These are phyloP conservation scores for Lacanobia wlatinum DNA, from an alignment of 2,888 invertebrate genomes.

Conservation along the genomic window DNA sequence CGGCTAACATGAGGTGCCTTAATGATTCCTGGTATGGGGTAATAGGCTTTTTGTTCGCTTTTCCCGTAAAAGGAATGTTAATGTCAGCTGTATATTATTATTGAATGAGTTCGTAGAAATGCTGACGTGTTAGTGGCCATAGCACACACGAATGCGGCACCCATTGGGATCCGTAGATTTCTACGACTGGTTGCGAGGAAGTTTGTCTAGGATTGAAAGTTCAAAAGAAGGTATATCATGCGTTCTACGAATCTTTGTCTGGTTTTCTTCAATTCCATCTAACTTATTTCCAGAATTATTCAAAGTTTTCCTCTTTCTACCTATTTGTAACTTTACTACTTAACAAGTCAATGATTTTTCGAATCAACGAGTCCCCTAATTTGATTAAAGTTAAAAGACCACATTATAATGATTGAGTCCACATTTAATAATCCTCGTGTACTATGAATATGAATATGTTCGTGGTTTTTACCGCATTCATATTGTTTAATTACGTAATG, in stretches of 20 bases:
- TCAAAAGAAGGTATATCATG: neutral
- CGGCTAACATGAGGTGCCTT: constrained; percentile 25
- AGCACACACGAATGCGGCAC: neutral
- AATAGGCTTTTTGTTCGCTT: constrained; percentile 9
- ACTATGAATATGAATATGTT: constrained; percentile 9
- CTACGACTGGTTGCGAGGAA: neutral
- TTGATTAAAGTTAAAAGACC: constrained; percentile 13
- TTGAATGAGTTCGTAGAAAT: constrained; percentile 26
- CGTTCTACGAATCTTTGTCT: neutral
- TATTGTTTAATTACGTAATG: constrained; percentile 61
- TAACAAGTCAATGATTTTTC: neutral
- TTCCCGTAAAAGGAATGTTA: constrained; percentile 22
- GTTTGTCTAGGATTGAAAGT: neutral
- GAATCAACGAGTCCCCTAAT: neutral
- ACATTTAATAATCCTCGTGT: constrained; percentile 21
- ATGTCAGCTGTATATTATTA: constrained; percentile 9
- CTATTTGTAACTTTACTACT: too few species aligned
- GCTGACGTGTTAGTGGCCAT: neutral
- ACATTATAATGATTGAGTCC: constrained; percentile 2
- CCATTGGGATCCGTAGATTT: neutral
- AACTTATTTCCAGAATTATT: neutral
- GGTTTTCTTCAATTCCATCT: neutral
- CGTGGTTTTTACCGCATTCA: constrained; percentile 53
- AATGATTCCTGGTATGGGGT: constrained; percentile 51
- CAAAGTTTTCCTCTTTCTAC: neutral